Base-by-base conservation (phyloP, 2,797 vertebrate genomes). In the Enteromius treurensis region DNA sequence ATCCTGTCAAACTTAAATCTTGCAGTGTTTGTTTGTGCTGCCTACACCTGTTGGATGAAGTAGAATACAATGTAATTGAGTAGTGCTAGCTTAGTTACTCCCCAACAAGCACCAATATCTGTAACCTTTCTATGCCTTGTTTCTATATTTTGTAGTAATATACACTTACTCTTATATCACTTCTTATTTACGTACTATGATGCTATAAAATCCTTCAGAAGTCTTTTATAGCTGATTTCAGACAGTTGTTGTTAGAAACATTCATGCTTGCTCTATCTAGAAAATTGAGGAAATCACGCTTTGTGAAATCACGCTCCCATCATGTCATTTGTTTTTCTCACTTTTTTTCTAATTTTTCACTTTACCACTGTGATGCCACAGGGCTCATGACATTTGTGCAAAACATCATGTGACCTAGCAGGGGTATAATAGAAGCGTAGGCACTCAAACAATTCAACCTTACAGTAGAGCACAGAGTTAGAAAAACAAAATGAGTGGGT, bases 261-360 rank as follows among this genome's bases (percentile, higher is more conserved):
- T 13, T 21, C 3, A 34, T 49, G 26, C 23, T 34, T 45, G 40
- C 51, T 70, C 49, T 70, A 1, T 8, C 0, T 2, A 55, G 4
- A 49, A 53, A 37, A 81, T 34, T 74, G 79, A 86, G 87, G 87
- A 88, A 88, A 79, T 64, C 23, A 40, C n/a, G 2, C 67, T 62
- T 34, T 78, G 17, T 71, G 29, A 64, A 45, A 83, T 79, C 75
- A 83, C 67, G 23, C 62, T 62, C 2, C 4, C 10, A 65, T 53
- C 62, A 47, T 70, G 77, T 64, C 77, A 51, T 64, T 78, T 71
- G 45, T 83, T 84, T 78, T 68, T 71, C 51, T 17, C 32, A 21
- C 62, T 47, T 29, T 76, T 74, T 76, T 64, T 53, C 13, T 49
- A 45, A 64, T 77, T 45, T 80, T 51, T 71, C 40, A 75, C 58